Percentiles rank a stretch among this genome's conserved stretches.
phyloP scores from a whole-genome alignment of 2,888 invertebrate species.

The Spisula subtruncata region DNA sequence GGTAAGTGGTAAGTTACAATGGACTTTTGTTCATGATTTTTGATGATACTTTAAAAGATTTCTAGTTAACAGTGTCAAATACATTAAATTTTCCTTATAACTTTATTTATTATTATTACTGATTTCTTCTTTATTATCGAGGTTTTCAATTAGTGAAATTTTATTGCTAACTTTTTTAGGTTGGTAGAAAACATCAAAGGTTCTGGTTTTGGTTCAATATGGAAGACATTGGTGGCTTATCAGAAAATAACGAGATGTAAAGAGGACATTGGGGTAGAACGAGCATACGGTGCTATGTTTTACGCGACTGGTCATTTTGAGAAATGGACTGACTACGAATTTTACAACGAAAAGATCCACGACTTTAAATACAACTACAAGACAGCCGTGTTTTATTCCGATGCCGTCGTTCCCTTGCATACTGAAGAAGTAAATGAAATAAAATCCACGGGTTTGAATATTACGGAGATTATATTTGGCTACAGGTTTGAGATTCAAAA shows the following conservation, averaged over 20 bases:
- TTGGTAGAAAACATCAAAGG: constrained; percentile 79
- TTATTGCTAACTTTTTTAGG: no score
- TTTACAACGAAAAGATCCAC: constrained; percentile 94
- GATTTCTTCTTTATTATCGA: no score
- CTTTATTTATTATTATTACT: no score
- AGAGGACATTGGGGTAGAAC: constrained; percentile 95
- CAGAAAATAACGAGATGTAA: constrained; percentile 95
- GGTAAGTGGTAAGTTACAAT: no score
- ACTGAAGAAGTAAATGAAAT: constrained; percentile 89
- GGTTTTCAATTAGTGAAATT: no score
- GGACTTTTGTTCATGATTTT: no score
- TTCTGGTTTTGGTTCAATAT: constrained; percentile 79
- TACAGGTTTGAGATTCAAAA: constrained; percentile 89
- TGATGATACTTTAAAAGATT: no score
- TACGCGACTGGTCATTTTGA: constrained; percentile 93
- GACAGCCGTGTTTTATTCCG: constrained; percentile 94
- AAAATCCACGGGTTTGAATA: constrained; percentile 86
- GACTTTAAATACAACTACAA: constrained; percentile 94
- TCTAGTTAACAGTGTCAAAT: no score
- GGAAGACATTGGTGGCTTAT: constrained; percentile 91
- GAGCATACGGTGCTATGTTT: constrained; percentile 95
- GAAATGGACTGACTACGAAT: constrained; percentile 91
- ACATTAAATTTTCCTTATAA: no score
- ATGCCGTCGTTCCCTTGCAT: constrained; percentile 91
- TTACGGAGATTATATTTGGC: constrained; percentile 90